A percentile compares a stretch with the other conserved stretches of the same genome.
Evolutionary conservation across 2,113 vertebrate species (phyloP).

Genomic region (Nannobrachium achirus): DNA sequence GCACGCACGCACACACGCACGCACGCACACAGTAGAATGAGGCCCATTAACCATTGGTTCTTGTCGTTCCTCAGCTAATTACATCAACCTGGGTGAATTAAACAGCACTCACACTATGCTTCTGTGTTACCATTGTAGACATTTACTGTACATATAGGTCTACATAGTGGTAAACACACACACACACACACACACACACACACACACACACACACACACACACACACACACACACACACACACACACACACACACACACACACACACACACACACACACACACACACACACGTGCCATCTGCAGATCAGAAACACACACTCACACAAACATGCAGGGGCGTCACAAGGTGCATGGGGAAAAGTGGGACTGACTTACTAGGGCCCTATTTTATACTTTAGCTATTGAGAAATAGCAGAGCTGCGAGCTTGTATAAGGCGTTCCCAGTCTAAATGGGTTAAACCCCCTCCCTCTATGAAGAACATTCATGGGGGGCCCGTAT

Average conservation of each 20-base stretch:
- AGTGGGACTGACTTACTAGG: too few relatives aligned
- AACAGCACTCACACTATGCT: slow-evolving; percentile 19
- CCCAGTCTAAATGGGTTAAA: too few relatives aligned
- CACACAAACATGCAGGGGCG: too few relatives aligned
- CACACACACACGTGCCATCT: neutral
- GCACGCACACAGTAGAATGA: neutral
- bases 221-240: slow-evolving; percentile 32
- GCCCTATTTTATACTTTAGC: too few relatives aligned
- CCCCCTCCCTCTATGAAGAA: too few relatives aligned
- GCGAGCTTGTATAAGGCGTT: too few relatives aligned
- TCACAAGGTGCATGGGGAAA: too few relatives aligned
- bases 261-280: neutral
- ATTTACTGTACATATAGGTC: neutral
- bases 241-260: slow-evolving; percentile 2
- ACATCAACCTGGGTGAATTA: slow-evolving; percentile 35
- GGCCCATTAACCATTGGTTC: slow-evolving; percentile 34
- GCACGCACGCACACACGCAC: neutral
- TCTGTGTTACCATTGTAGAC: neutral
- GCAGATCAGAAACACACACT: slow-evolving; percentile 23
- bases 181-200: slow-evolving; percentile 6
- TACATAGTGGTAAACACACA: neutral
- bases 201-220: slow-evolving; percentile 14
- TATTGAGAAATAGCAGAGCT: too few relatives aligned
- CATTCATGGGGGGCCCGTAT: too few relatives aligned
- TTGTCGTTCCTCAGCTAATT: slow-evolving; percentile 29